A percentile compares a stretch with the other conserved stretches of the same genome.
Evolutionary conservation across 2,888 invertebrate genomes (phyloP).

Genomic region (Erannis defoliaria): DNA sequence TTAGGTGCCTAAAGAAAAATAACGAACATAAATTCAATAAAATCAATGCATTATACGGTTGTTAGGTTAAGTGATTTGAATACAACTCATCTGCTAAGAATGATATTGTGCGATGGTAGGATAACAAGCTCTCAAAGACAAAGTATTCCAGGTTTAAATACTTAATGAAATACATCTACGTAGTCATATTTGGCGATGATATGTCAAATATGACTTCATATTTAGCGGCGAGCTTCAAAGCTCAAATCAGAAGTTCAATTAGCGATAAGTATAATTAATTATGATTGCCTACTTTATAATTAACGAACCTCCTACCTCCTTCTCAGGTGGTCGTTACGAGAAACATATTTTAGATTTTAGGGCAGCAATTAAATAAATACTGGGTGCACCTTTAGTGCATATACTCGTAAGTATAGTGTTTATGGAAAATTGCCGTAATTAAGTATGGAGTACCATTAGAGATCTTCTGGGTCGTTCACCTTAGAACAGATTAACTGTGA

Average conservation of each 20-base stretch:
- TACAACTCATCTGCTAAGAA: too few species aligned
- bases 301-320: constrained; percentile 9
- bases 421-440: constrained; percentile 37
- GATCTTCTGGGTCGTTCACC: constrained; percentile 31
- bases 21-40: too few species aligned
- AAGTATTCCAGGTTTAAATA: too few species aligned
- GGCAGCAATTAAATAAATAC: constrained; percentile 30
- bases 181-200: too few species aligned
- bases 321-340: constrained; percentile 23
- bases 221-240: constrained; percentile 16
- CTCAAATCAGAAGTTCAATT: constrained; percentile 16
- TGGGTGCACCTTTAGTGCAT: constrained; percentile 28
- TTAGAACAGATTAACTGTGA: constrained; percentile 10
- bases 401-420: constrained; percentile 26
- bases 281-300: constrained; percentile 13
- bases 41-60: too few species aligned
- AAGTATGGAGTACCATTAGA: constrained; percentile 26
- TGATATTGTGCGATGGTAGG: too few species aligned
- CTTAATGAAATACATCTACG: too few species aligned
- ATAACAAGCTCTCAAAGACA: too few species aligned
- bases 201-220: neutral
- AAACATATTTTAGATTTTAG: constrained; percentile 42
- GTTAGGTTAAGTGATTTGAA: too few species aligned
- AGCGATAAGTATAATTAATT: constrained; percentile 19
- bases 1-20: too few species aligned